Evolutionary conservation across 2,113 vertebrate species (phyloP), one percentile per base, ranked within the genome.

Genomic region (Chaenogobius annularis): DNA sequence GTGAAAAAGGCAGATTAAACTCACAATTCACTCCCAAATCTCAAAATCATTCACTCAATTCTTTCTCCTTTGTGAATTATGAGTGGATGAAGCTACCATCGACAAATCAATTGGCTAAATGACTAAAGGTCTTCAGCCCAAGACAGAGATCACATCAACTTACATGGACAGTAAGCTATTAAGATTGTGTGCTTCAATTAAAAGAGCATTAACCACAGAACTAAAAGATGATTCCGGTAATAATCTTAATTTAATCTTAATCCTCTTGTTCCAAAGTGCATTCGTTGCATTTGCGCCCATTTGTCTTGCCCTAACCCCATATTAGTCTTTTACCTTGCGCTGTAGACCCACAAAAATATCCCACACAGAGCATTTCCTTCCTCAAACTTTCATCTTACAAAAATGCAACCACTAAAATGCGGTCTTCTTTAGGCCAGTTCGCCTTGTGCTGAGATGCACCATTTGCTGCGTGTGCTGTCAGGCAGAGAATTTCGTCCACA

Each of bases 381-480:
- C 68, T 73, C 44, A 69, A 47, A 64, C 47, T 4, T 35, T 13
- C 10, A 44, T 37, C 61, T 22, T 20, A 14, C 11, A 22, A 69
- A 68, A 82, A 31, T 31, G 12, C 55, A 48, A 54, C 43, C 72
- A 19, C 17, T n/a, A 58, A 58, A 70, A 58, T 64, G 10, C 15
- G 62, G 31, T 23, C 22, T 23, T 68, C 70, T 66, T 59, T 12
- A 69, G 74, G 68, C 66, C 69, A 65, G 61, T 68, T 65, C 58
- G 52, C 56, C 62, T 68, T 6, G 35, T 31, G 61, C 71, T 59
- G 68, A 54, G 73, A 62, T 43, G 67, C 64, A 66, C 37, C 66
- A 81, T 79, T 65, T 76, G 54, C 76, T 78, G 80, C 52, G 59
- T 78, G 75, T 54, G 17, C 77, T 75, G 62, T 72, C 79, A 72